Evolutionary conservation across 2,113 vertebrate genomes (phyloP).

Genomic region (Diadophis punctatus): DNA sequence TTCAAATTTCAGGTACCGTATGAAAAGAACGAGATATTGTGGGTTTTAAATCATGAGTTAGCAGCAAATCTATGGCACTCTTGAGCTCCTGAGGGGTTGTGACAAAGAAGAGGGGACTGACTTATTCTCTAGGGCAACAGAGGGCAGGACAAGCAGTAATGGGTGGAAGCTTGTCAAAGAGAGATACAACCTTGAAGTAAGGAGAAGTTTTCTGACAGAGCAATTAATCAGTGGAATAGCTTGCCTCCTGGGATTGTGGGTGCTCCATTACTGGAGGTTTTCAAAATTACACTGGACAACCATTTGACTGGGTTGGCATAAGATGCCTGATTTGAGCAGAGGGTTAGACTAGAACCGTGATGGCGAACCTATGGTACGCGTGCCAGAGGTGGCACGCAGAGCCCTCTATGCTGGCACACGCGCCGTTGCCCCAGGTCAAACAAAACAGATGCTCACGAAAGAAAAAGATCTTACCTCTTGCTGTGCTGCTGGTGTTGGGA

Average conservation of each 20-base stretch:
- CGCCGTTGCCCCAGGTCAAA: no score
- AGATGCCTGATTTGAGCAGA: not conserved
- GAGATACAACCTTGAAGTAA: not conserved
- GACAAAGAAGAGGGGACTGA: no score
- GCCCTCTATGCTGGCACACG: no score
- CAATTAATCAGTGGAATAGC: not conserved
- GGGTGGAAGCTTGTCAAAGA: not conserved
- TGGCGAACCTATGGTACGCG: no score
- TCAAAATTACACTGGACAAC: not conserved
- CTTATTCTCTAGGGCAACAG: no score
- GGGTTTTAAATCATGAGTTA: not conserved
- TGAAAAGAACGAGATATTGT: not conserved
- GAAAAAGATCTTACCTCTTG: no score
- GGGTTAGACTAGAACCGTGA: not conserved
- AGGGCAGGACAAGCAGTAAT: no score
- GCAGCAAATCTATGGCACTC: not conserved
- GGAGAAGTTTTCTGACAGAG: not conserved
- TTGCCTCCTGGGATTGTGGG: not conserved
- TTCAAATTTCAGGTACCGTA: not conserved
- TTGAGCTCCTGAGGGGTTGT: not conserved
- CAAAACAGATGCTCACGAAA: no score
- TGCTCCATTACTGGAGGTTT: not conserved
- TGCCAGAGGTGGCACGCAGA: no score
- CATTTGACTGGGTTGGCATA: not conserved
- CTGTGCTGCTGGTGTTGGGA: no score